Base-by-base conservation (phyloP, 1,140 invertebrate genomes). In the Calliphora vicina region DNA sequence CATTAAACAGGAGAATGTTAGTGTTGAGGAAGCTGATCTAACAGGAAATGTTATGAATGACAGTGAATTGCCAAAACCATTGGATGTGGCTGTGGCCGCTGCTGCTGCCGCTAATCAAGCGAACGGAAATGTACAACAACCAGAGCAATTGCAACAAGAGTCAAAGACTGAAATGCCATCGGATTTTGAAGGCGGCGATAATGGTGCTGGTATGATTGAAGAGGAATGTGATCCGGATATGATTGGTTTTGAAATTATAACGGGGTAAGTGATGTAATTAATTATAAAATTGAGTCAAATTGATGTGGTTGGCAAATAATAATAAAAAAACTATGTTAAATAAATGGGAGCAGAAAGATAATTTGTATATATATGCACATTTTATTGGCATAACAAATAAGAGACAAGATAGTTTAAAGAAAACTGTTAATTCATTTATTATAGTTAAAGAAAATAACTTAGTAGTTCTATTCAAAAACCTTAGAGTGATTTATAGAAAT, bases 221-320 rank as follows among this genome's bases (percentile, higher is more conserved):
- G 95, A 96, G 84, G 95, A 96, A 88, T 96, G 95, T 88, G 95
- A 96, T 90, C 94, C 95, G 81, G 96, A 97, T 91, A 96, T 96
- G 94, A 95, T 96, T 85, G 96, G 96, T 85, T 98, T 98, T 90
- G 97, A 98, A 92, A 93, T 98, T 83, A 94, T 97, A 86, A 98
- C 97, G 84, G 97, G 97, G 93, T 93, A 91, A 92, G 89, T 86
- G 45, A 20, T 50, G 29, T 17, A 43, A 20, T n/a, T 45, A 25
- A 35, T 72, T 42, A 27, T 1, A 1, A 82, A 72, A n/a, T 23
- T 61, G n/a, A 25, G 20, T 17, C 8, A 82, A 26, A 81, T 81
- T 67, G 25, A 43, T 81, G 26, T 15, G 43, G 17, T 23, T 45
- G 23, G 35, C 15, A 20, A 23, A 45, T 80, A 80, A 29, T n/a